These are phyloP conservation scores for Peromyscus maniculatus DNA, from an alignment of 2,113 vertebrate genomes.

Conservation along the genomic window DNA sequence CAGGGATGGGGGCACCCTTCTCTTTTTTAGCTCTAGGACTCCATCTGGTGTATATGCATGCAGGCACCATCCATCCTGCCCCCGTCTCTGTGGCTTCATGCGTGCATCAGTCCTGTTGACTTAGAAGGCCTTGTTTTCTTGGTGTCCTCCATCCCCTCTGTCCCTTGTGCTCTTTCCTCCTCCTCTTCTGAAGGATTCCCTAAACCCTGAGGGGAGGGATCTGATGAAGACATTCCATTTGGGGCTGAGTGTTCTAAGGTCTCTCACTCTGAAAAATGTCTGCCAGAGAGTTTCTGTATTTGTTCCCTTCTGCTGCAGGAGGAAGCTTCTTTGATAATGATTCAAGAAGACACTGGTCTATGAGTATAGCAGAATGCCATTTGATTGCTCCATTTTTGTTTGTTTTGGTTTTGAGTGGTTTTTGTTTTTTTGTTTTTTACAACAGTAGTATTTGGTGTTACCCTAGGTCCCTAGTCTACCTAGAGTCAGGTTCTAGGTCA, in stretches of 20 bases:
- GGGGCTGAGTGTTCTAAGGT: not conserved
- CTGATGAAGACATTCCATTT: not conserved
- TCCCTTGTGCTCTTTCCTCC: not conserved
- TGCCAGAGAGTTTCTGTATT: not conserved
- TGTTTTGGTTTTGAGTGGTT: too few relatives aligned
- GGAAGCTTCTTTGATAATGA: too few relatives aligned
- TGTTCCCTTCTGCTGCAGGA: too few relatives aligned
- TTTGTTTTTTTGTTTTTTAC: not conserved
- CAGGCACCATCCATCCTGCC: not conserved
- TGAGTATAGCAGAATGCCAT: not conserved
- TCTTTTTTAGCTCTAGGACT: not conserved
- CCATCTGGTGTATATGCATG: not conserved
- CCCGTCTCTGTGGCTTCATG: not conserved
- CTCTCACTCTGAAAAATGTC: not conserved
- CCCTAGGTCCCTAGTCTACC: not conserved
- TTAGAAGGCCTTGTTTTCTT: not conserved
- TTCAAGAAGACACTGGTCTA: too few relatives aligned
- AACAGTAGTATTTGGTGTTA: not conserved
- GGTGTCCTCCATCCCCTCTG: not conserved
- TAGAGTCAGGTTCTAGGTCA: not conserved
- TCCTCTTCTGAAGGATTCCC: not conserved
- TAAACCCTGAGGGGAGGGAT: not conserved
- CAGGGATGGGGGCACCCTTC: not conserved
- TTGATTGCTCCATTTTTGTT: not conserved
- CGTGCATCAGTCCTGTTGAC: not conserved